A percentile compares a stretch with the other conserved stretches of the same genome.
Conservation (phyloP, 2,888 invertebrate species). For the Cephus pulcher region DNA sequence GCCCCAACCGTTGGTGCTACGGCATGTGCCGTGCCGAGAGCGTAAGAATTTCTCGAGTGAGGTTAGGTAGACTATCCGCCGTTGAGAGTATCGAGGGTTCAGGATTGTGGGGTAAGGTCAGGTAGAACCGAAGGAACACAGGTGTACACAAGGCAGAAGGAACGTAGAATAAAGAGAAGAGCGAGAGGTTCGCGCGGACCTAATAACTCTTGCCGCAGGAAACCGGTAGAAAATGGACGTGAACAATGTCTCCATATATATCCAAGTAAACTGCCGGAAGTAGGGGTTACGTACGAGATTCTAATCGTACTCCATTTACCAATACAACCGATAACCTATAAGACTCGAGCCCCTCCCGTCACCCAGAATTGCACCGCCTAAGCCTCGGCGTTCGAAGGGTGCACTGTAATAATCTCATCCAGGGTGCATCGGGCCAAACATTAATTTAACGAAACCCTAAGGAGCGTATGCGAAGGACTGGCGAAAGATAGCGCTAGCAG, state of each 20-base stretch:
- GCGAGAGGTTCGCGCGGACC: background rate
- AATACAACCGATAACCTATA: background rate
- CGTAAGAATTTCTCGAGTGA: background rate
- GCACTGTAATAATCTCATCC: background rate
- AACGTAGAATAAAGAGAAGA: background rate
- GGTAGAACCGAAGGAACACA: background rate
- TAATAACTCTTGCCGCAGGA: background rate
- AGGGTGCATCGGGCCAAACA: constrained; percentile 5
- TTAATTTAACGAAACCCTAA: constrained; percentile 48
- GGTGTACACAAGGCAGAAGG: background rate
- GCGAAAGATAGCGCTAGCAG: constrained; percentile 41
- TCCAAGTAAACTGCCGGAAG: background rate
- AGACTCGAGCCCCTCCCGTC: background rate
- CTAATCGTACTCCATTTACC: background rate
- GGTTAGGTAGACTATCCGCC: background rate
- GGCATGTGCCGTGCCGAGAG: background rate
- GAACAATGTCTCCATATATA: background rate
- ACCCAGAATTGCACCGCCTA: too few relatives aligned
- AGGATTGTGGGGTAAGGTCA: background rate
- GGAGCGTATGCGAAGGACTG: constrained; percentile 50
- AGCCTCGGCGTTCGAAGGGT: background rate
- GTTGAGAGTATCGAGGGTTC: background rate
- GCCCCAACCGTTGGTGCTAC: background rate
- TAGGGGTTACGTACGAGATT: background rate
- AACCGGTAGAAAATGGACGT: background rate